These are phyloP conservation scores for Gnatocerus cornutus DNA, from an alignment of 2,888 invertebrate genomes.

Conservation along the genomic window DNA sequence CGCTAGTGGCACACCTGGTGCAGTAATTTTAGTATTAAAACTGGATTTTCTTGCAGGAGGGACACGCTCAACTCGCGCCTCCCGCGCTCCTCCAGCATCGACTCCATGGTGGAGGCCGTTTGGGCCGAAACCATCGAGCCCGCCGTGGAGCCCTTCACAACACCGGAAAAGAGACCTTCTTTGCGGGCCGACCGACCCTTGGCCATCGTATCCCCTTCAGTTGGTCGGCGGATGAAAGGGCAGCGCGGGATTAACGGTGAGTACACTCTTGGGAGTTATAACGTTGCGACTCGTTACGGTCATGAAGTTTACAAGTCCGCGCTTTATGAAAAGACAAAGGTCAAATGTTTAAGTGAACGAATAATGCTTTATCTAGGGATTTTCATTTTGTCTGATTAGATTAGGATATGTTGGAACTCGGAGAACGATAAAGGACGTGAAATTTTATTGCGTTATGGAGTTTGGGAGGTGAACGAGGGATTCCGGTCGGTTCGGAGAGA, in stretches of 20 bases:
- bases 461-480: background rate
- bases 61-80: constrained; percentile 72
- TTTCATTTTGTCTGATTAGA: background rate
- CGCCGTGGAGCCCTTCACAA: constrained; percentile 59
- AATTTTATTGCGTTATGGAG: background rate
- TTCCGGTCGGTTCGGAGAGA: background rate
- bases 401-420: background rate
- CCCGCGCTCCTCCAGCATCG: constrained; percentile 86
- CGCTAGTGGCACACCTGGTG: no score
- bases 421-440: background rate
- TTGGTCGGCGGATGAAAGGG: constrained; percentile 83
- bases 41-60: constrained; percentile 67
- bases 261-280: constrained; percentile 60
- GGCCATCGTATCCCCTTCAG: constrained; percentile 83
- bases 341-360: background rate
- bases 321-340: constrained; percentile 33
- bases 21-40: no score
- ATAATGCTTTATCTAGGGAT: background rate
- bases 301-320: constrained; percentile 26
- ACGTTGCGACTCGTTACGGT: constrained; percentile 19
- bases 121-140: constrained; percentile 73
- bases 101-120: constrained; percentile 83
- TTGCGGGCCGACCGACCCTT: constrained; percentile 72
- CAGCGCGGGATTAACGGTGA: constrained; percentile 84
- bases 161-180: constrained; percentile 68